Percentiles rank a stretch among this genome's conserved stretches.
Conservation (phyloP, 1,140 invertebrate species). For the Diploscapter pachys region DNA sequence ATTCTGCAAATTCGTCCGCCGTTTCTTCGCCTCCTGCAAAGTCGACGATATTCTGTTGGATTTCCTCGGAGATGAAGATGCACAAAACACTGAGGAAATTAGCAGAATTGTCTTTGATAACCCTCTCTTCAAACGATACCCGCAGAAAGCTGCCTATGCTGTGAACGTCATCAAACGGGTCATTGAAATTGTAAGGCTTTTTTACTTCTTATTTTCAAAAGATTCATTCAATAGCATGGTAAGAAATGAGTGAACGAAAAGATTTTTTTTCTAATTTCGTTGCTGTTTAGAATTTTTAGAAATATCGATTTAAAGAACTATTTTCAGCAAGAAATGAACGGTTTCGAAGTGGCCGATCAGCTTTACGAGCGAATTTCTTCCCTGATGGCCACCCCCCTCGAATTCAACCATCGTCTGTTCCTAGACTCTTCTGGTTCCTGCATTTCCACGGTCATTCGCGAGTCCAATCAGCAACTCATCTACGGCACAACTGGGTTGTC, state of each 20-base stretch:
- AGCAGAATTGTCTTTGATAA: slow-evolving; percentile 3
- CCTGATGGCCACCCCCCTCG: background rate
- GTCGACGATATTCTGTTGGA: too few species aligned
- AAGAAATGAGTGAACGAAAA: too few species aligned
- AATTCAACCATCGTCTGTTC: slow-evolving; percentile 11
- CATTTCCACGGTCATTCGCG: background rate
- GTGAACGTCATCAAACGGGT: background rate
- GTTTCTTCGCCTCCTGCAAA: too few species aligned
- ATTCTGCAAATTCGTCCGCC: too few species aligned
- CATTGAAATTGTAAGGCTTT: background rate
- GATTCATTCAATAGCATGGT: too few species aligned
- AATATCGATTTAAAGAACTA: too few species aligned
- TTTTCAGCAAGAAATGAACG: too few species aligned
- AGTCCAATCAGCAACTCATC: slow-evolving; percentile 19
- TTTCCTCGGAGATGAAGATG: too few species aligned
- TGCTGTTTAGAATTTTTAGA: background rate
- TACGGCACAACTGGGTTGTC: slow-evolving; percentile 32
- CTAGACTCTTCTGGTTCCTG: background rate
- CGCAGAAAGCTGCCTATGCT: background rate
- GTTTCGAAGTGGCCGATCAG: background rate
- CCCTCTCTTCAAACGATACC: background rate
- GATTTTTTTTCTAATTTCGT: too few species aligned
- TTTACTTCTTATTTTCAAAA: background rate
- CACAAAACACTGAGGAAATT: background rate
- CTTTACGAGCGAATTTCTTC: background rate